These are phyloP conservation scores for Falco peregrinus DNA, from an alignment of 2,797 vertebrate genomes.

Conservation along the genomic window DNA sequence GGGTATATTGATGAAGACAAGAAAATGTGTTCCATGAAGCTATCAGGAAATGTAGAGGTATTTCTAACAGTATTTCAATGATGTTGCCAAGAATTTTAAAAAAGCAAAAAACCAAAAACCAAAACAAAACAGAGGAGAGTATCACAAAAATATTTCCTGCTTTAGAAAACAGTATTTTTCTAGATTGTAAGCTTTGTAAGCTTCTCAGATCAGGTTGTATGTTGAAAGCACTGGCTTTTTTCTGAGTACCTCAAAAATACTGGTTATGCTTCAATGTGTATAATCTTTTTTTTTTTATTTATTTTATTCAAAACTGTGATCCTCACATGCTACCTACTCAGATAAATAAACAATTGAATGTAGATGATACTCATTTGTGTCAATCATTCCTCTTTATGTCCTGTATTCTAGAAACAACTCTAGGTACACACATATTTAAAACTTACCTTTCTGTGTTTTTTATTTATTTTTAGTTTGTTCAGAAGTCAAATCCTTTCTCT, in stretches of 20 bases:
- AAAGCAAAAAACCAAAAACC: too few relatives aligned
- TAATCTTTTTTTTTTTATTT: background rate
- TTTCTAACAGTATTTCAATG: background rate
- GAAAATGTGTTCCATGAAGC: background rate
- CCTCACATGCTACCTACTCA: background rate
- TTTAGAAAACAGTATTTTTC: background rate
- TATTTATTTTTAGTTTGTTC: background rate
- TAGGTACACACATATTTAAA: background rate
- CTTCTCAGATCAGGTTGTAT: background rate
- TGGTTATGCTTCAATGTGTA: background rate
- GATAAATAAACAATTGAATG: background rate
- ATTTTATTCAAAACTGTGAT: background rate
- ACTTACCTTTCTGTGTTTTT: background rate
- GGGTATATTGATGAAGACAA: background rate
- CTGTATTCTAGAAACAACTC: background rate
- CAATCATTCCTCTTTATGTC: background rate
- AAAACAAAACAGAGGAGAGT: rapidly evolving
- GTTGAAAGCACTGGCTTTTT: background rate
- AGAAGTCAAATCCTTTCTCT: background rate
- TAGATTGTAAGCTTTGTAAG: background rate
- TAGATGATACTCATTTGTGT: background rate
- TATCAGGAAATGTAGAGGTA: background rate
- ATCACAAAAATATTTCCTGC: background rate
- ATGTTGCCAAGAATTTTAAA: background rate
- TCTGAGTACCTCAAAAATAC: background rate